Conservation (phyloP, 2,113 vertebrate genomes). For the Oncorhynchus clarkii region DNA sequence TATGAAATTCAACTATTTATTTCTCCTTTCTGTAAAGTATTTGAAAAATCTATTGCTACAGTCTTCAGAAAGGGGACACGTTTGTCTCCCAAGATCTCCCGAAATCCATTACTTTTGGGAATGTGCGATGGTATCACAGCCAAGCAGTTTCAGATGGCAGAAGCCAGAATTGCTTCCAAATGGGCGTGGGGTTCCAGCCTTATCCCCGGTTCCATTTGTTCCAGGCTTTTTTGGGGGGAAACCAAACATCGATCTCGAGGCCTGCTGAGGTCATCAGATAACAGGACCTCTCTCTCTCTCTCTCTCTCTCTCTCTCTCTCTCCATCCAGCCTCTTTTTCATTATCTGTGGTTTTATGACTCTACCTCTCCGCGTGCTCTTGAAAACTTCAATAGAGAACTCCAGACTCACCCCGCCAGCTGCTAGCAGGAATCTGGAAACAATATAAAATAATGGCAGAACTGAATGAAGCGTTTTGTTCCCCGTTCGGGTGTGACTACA, state of each 20-base stretch:
- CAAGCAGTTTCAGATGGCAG: slow-evolving; percentile 59
- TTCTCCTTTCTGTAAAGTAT: slow-evolving; percentile 5
- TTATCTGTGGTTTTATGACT: slow-evolving; percentile 39
- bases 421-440: slow-evolving; percentile 55
- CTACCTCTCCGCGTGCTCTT: slow-evolving; percentile 26
- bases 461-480: slow-evolving; percentile 46
- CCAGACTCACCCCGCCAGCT: slow-evolving; percentile 32
- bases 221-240: slow-evolving; percentile 34
- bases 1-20: background rate
- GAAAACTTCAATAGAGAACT: slow-evolving; percentile 33
- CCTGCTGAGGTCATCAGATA: slow-evolving; percentile 59
- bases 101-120: slow-evolving; percentile 54
- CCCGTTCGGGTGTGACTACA: slow-evolving; percentile 46
- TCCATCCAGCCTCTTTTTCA: slow-evolving; percentile 40
- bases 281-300: slow-evolving; percentile 40
- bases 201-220: slow-evolving; percentile 36
- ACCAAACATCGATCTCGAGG: slow-evolving; percentile 41
- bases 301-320: slow-evolving; percentile 2
- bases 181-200: slow-evolving; percentile 45
- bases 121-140: slow-evolving; percentile 62
- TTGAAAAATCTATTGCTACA: slow-evolving; percentile 11
- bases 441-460: slow-evolving; percentile 55
- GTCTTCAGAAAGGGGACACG: background rate
- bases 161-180: slow-evolving; percentile 66
- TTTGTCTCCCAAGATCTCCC: slow-evolving; percentile 51